phyloP scores from a whole-genome alignment of 2,797 vertebrate species.

The Sebastes taczanowskii region DNA sequence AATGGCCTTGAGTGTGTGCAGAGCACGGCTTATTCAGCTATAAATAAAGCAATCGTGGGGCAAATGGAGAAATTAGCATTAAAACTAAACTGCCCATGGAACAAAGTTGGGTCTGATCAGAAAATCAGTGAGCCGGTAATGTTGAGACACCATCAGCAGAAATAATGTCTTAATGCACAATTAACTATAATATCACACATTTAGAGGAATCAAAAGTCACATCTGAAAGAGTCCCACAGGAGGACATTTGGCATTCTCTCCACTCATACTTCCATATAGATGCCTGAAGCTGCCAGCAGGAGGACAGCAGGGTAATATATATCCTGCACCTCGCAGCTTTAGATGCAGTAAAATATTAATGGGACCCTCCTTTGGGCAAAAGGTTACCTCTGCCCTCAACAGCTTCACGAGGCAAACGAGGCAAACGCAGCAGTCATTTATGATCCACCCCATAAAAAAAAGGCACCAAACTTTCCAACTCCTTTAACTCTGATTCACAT shows the following conservation, averaged over 20 bases:
- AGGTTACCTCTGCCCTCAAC: conserved; percentile 69
- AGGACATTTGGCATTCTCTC: conserved; percentile 49
- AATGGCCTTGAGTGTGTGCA: conserved; percentile 54
- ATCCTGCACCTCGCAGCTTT: conserved; percentile 64
- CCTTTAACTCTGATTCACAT: not conserved
- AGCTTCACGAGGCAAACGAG: conserved; percentile 1
- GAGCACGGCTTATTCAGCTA: conserved; percentile 41
- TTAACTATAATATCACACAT: conserved; percentile 7
- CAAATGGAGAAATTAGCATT: conserved; percentile 15
- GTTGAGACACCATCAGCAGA: not conserved
- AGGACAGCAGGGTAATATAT: conserved; percentile 60
- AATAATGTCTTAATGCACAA: not conserved
- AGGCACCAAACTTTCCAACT: conserved; percentile 68
- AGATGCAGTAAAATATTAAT: conserved; percentile 79
- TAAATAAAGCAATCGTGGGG: conserved; percentile 39
- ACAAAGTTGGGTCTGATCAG: conserved; percentile 12
- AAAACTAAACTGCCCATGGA: conserved; percentile 1
- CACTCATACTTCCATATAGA: conserved; percentile 13
- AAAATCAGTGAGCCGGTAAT: not conserved
- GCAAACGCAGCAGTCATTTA: conserved; percentile 39
- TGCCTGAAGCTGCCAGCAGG: conserved; percentile 32
- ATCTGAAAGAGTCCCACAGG: conserved; percentile 37
- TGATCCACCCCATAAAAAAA: conserved; percentile 22
- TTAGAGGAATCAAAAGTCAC: conserved; percentile 32
- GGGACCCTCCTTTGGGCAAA: conserved; percentile 64